Percentiles rank a stretch among this genome's conserved stretches.
Evolutionary conservation across 2,113 vertebrate genomes (phyloP).

Genomic region (Eulemur rufifrons): DNA sequence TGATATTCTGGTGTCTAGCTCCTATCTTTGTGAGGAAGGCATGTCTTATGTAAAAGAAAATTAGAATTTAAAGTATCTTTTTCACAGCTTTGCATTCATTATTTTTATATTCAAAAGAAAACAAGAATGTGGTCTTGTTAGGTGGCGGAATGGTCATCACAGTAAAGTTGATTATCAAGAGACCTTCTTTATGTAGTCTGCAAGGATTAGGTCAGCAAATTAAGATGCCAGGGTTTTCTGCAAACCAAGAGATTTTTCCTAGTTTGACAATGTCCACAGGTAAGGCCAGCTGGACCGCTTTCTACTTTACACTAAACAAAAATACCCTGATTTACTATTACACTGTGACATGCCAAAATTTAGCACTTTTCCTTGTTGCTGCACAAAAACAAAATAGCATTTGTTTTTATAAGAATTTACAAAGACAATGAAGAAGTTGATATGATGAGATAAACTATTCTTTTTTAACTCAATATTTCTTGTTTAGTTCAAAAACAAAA

Average conservation of each 20-base stretch:
- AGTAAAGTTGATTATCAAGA: background rate
- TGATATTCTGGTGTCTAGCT: background rate
- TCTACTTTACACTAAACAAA: background rate
- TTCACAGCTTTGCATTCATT: background rate
- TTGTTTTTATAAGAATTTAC: background rate
- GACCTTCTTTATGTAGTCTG: background rate
- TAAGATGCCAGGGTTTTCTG: slow-evolving; percentile 42
- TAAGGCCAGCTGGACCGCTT: background rate
- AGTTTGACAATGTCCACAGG: background rate
- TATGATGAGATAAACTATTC: background rate
- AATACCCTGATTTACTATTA: background rate
- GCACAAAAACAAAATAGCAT: background rate
- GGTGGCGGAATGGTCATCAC: background rate
- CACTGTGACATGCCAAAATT: background rate
- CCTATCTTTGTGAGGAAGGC: background rate
- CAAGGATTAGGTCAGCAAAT: background rate
- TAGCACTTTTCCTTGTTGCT: background rate
- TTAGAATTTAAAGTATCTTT: background rate
- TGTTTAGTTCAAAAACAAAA: background rate
- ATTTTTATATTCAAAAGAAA: background rate
- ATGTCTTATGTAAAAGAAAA: slow-evolving; percentile 1
- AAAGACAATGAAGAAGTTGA: background rate
- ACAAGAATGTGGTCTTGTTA: background rate
- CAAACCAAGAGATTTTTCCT: background rate
- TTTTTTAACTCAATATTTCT: background rate